Evolutionary conservation across 2,888 invertebrate species (phyloP).

Genomic region (Geotrupes spiniger): DNA sequence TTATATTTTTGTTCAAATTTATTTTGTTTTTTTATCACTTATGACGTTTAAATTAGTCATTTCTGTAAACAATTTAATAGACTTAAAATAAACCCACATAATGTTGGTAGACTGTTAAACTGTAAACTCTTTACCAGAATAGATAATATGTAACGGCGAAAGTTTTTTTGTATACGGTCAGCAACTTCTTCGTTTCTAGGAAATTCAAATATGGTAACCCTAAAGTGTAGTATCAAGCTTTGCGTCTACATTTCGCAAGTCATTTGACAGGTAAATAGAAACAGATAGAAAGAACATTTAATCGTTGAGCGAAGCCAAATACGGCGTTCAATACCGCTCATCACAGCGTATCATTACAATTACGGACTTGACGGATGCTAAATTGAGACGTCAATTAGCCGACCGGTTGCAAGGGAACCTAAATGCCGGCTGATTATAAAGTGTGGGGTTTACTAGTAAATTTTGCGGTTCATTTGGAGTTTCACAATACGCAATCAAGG

Average conservation of each 20-base stretch:
- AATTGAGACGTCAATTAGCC: conserved; percentile 38
- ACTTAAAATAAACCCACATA: too few species aligned
- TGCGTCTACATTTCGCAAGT: conserved; percentile 15
- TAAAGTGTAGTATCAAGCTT: conserved; percentile 1
- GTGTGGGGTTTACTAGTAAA: conserved; percentile 31
- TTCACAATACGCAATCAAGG: conserved; percentile 39
- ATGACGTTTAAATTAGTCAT: too few species aligned
- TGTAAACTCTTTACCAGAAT: too few species aligned
- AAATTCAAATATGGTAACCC: conserved; percentile 4
- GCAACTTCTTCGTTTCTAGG: not conserved
- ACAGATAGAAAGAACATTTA: conserved; percentile 3
- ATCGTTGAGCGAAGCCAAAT: conserved; percentile 13
- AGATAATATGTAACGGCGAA: not conserved
- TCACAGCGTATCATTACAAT: conserved; percentile 37
- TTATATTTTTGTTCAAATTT: too few species aligned
- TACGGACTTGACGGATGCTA: conserved; percentile 34
- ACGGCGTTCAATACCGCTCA: conserved; percentile 32
- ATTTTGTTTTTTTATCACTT: too few species aligned
- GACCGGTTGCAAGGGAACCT: conserved; percentile 26
- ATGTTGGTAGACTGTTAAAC: too few species aligned
- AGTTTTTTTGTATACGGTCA: conserved; percentile 1
- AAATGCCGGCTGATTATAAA: conserved; percentile 37
- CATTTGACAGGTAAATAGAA: conserved; percentile 19
- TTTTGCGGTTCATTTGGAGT: conserved; percentile 38
- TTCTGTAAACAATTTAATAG: too few species aligned